Conservation (phyloP, 2,888 invertebrate genomes). For the Athetis lepigone region DNA sequence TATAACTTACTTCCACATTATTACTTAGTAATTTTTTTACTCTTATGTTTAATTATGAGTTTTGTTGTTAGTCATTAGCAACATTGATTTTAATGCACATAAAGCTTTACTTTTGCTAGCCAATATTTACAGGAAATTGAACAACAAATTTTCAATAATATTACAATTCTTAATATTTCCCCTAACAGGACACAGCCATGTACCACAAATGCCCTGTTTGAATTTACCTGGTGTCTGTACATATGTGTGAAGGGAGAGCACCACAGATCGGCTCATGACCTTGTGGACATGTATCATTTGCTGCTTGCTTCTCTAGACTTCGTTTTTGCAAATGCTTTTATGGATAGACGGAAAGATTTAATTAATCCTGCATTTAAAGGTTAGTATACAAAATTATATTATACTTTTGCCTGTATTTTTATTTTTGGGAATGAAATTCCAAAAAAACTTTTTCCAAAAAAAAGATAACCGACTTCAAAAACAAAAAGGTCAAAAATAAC, state of each 20-base stretch:
- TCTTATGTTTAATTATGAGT: not conserved
- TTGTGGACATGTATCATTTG: constrained; percentile 98
- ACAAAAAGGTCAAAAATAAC: no score
- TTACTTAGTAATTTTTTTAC: not conserved
- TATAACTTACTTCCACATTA: not conserved
- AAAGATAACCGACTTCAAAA: no score
- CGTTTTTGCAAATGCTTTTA: constrained; percentile 96
- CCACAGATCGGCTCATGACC: constrained; percentile 96
- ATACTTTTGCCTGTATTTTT: not conserved
- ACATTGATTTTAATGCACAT: not conserved
- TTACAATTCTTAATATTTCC: not conserved
- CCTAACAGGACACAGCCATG: constrained; percentile 93
- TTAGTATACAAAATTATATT: constrained; percentile 9
- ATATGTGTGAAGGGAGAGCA: constrained; percentile 97
- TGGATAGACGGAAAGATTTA: constrained; percentile 95
- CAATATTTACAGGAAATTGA: not conserved
- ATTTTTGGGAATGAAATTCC: no score
- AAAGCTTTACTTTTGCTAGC: not conserved
- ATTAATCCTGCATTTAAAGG: constrained; percentile 96
- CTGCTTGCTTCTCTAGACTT: constrained; percentile 97
- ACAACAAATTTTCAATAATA: not conserved
- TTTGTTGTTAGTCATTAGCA: not conserved
- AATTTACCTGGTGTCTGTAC: constrained; percentile 98
- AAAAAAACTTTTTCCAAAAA: no score
- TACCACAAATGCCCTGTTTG: constrained; percentile 95